Conservation (phyloP, 2,888 invertebrate genomes). For the Platerodrilus igneus region DNA sequence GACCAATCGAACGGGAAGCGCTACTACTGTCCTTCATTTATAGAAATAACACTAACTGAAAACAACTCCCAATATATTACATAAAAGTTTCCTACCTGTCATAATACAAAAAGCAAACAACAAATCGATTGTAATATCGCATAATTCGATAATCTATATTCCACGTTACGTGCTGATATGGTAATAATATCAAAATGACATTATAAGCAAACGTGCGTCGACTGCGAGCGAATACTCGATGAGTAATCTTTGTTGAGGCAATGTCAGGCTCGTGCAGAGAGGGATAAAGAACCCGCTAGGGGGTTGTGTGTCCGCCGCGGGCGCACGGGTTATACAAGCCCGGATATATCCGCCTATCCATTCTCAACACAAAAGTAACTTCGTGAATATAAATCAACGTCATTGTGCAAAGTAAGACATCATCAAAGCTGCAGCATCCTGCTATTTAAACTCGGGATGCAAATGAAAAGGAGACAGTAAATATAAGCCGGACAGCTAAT, state of each 20-base stretch:
- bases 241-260: conserved; percentile 36
- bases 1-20: conserved; percentile 25
- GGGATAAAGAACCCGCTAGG: conserved; percentile 30
- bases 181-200: conserved; percentile 46
- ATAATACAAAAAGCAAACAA: conserved; percentile 19
- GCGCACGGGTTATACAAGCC: conserved; percentile 33
- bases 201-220: conserved; percentile 40
- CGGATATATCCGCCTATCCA: conserved; percentile 33
- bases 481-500: conserved; percentile 30
- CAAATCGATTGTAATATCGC: conserved; percentile 34
- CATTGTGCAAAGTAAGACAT: conserved; percentile 33
- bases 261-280: conserved; percentile 25
- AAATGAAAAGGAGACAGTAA: conserved; percentile 16
- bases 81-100: too few species aligned
- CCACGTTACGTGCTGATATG: conserved; percentile 41
- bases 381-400: conserved; percentile 38
- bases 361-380: conserved; percentile 33
- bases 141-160: conserved; percentile 45
- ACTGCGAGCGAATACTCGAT: conserved; percentile 30
- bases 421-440: conserved; percentile 30
- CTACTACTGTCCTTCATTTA: conserved; percentile 30
- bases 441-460: conserved; percentile 24
- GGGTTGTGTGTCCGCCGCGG: conserved; percentile 31
- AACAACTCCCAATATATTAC: too few species aligned
- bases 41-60: conserved; percentile 16